These are phyloP conservation scores for Eulemur rubriventer DNA, from an alignment of 2,797 vertebrate species.

Conservation along the genomic window DNA sequence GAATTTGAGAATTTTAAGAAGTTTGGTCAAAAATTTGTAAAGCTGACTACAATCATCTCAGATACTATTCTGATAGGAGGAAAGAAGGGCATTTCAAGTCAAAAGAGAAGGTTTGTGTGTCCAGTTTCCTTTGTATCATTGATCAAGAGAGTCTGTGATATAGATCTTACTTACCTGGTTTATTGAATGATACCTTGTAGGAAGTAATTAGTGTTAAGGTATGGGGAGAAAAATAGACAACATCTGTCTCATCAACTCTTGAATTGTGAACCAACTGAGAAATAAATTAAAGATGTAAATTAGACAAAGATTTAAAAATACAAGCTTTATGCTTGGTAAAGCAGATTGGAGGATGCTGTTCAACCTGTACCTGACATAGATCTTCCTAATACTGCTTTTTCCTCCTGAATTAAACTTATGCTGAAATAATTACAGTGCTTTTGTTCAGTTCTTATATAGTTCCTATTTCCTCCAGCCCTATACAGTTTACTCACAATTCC, in stretches of 20 bases:
- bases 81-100: not conserved
- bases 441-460: not conserved
- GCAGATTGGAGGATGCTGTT: not conserved
- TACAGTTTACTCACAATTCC: not conserved
- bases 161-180: not conserved
- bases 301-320: constrained; percentile 31
- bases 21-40: not conserved
- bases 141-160: not conserved
- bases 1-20: constrained; percentile 2
- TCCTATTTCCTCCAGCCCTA: not conserved
- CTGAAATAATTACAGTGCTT: not conserved
- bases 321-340: not conserved
- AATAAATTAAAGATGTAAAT: constrained; percentile 1
- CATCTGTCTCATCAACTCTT: constrained; percentile 35
- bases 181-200: constrained; percentile 42
- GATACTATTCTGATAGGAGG: not conserved
- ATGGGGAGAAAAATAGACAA: not conserved
- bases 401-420: not conserved
- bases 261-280: constrained; percentile 2
- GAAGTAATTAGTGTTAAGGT: constrained; percentile 33
- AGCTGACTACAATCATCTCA: not conserved
- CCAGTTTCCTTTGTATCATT: not conserved
- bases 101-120: not conserved
- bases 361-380: not conserved
- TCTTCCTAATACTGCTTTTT: not conserved